Percentiles rank a stretch among this genome's conserved stretches.
These are phyloP conservation scores for Ptilodon capucinus DNA, from an alignment of 2,888 invertebrate species.

Conservation along the genomic window DNA sequence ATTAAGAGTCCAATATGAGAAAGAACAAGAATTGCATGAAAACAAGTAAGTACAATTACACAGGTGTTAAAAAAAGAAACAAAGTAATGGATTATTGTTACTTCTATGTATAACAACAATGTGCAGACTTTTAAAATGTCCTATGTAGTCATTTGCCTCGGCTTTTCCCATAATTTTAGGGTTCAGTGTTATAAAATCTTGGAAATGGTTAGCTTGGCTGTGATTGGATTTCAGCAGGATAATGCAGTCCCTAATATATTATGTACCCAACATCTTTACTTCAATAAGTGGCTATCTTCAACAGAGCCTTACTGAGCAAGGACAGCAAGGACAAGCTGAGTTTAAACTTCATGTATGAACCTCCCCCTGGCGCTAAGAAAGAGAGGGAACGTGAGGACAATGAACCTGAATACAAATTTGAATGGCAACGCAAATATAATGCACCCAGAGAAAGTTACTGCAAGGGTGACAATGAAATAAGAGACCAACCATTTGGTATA, in stretches of 20 bases:
- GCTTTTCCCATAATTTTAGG: too few relatives aligned
- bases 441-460: constrained; percentile 99
- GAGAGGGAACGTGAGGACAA: constrained; percentile 95
- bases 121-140: too few relatives aligned
- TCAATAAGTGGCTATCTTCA: too few relatives aligned
- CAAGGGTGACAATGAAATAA: constrained; percentile 98
- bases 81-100: too few relatives aligned
- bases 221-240: background rate
- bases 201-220: too few relatives aligned
- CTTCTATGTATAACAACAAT: too few relatives aligned
- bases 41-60: too few relatives aligned
- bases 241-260: background rate
- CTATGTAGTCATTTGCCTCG: too few relatives aligned
- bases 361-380: constrained; percentile 97
- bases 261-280: too few relatives aligned
- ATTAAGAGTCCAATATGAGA: constrained; percentile 97
- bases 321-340: constrained; percentile 99
- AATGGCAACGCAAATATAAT: constrained; percentile 99
- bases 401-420: constrained; percentile 99
- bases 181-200: too few relatives aligned
- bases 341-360: constrained; percentile 99
- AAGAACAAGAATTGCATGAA: constrained; percentile 98
- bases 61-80: too few relatives aligned
- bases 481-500: constrained; percentile 99
- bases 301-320: constrained; percentile 96